A percentile compares a stretch with the other conserved stretches of the same genome.
Evolutionary conservation across 1,140 invertebrate species (phyloP).

Genomic region (Apis laboriosa): DNA sequence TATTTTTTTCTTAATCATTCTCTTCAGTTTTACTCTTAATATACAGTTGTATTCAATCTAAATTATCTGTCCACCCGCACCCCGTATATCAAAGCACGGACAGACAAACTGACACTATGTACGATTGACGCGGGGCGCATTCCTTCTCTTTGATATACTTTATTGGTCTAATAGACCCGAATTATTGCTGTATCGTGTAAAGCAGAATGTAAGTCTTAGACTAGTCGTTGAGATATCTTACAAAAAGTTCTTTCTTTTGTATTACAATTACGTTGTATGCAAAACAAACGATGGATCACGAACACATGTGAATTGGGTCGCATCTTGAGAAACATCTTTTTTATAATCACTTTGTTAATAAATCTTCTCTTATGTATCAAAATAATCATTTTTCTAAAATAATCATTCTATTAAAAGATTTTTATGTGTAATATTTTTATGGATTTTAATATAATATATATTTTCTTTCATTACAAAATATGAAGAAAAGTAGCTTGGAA

Average conservation of each 20-base stretch:
- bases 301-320: constrained; percentile 33
- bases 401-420: neutral
- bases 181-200: constrained; percentile 62
- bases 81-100: constrained; percentile 39
- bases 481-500: neutral
- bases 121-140: constrained; percentile 58
- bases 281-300: constrained; percentile 41
- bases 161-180: constrained; percentile 67
- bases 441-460: neutral
- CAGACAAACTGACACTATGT: constrained; percentile 54
- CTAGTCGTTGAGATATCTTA: constrained; percentile 49
- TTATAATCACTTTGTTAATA: constrained; percentile 16
- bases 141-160: constrained; percentile 66
- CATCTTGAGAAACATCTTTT: neutral
- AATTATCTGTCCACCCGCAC: constrained; percentile 57
- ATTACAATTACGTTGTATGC: constrained; percentile 48
- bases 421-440: no score
- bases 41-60: constrained; percentile 6
- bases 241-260: constrained; percentile 40
- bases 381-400: neutral
- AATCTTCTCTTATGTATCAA: neutral
- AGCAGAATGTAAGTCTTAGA: constrained; percentile 32
- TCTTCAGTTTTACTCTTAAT: neutral
- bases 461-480: neutral
- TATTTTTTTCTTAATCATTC: neutral